Base-by-base conservation (phyloP, 2,888 invertebrate genomes). In the Lochmaea crataegi region DNA sequence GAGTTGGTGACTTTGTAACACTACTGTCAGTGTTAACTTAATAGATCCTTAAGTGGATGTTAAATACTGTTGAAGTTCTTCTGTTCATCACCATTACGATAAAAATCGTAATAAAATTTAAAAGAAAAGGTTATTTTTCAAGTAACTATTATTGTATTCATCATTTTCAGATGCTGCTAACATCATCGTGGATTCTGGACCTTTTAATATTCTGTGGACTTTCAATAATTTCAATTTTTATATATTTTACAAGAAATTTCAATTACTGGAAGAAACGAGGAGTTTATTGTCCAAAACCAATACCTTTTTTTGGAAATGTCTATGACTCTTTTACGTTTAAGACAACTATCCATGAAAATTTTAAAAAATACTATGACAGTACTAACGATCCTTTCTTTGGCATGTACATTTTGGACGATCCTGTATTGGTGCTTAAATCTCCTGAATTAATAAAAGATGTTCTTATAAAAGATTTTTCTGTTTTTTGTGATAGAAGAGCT, bases 371-470 rank as follows among this genome's bases (percentile, higher is more conserved):
- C 32, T 71, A 75, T 12, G 71, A 76, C 53, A 42, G 63, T 4
- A 68, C 68, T 1, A 57, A 78, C 7, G 80, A 82, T 63, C 85
- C 84, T 6, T 88, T 83, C 75, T 84, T 89, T 18, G 90, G 90
- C 3, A 86, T 89, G 60, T 89, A 87, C 78, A 85, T 88, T 38
- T 86, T 89, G 60, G 86, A 87, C 73, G 87, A 86, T 70, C 90
- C 89, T 0, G 85, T 86, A 56, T 75, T 90, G 1, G 76, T 89
- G 0, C 72, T 89, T 0, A 83, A 87, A 51, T 87, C 87, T 76
- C 88, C 89, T 0, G 86, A 88, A 57, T 73, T 89, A 1, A 86
- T 89, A 38, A 89, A 88, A 75, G 81, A 84, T 10, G 82, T 89
- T 51, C 76, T 89, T 73, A 85, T 88, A 2, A 86, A 87, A 64